Conservation (phyloP, 2,113 vertebrate genomes). For the Neodontobutis hainanensis region DNA sequence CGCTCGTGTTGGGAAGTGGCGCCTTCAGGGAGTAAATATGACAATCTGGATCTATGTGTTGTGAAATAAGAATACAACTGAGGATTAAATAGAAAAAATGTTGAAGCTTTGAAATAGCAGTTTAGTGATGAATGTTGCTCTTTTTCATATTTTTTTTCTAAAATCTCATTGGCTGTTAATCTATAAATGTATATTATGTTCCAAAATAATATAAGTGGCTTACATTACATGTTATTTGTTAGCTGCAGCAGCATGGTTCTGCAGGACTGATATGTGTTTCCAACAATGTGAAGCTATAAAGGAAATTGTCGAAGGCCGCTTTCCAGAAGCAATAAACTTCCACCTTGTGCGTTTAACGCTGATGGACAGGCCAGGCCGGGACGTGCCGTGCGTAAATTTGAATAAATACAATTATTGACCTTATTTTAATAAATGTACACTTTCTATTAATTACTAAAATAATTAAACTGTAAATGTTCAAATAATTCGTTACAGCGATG, state of each 20-base stretch:
- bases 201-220: too few species aligned
- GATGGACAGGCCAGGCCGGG: conserved; percentile 14
- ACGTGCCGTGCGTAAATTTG: conserved; percentile 6
- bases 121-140: too few species aligned
- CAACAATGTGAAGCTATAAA: conserved; percentile 37
- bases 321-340: conserved; percentile 33
- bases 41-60: neutral
- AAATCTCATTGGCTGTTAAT: too few species aligned
- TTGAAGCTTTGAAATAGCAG: neutral
- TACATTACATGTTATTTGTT: too few species aligned
- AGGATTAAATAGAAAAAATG: neutral
- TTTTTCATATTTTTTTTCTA: too few species aligned
- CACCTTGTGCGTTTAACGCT: neutral
- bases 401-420: neutral
- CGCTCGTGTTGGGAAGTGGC: conserved; percentile 5
- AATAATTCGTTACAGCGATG: neutral
- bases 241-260: conserved; percentile 1
- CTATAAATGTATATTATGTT: too few species aligned
- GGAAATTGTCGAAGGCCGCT: conserved; percentile 1
- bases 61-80: neutral
- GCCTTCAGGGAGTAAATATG: conserved; percentile 10
- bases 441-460: neutral
- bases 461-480: too few species aligned
- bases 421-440: neutral
- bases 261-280: conserved; percentile 25